Conservation (phyloP, 2,888 invertebrate species). For the Chalcosyrphus nemorum region DNA sequence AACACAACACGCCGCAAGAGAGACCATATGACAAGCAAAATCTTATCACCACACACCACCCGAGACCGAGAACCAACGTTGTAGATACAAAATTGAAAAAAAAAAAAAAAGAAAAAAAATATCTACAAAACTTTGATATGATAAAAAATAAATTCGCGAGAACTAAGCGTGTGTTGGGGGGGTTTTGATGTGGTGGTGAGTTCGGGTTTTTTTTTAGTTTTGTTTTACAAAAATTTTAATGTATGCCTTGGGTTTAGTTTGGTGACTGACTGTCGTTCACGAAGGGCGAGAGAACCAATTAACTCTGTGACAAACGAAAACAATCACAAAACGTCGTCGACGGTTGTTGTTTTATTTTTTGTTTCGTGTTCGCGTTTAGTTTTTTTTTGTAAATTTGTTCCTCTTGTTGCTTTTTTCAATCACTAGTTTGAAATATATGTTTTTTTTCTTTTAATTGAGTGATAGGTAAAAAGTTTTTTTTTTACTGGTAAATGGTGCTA, state of each 20-base stretch:
- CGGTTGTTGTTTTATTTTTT: conserved; percentile 8
- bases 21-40: conserved; percentile 41
- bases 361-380: too few relatives aligned
- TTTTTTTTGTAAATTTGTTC: conserved; percentile 10
- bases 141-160: conserved; percentile 66
- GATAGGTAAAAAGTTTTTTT: conserved; percentile 35
- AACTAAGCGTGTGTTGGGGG: conserved; percentile 25
- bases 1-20: neutral
- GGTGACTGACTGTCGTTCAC: conserved; percentile 47
- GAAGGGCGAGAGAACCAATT: conserved; percentile 61
- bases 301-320: conserved; percentile 47
- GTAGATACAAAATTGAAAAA: conserved; percentile 4
- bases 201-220: conserved; percentile 23
- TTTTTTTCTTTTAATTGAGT: conserved; percentile 21
- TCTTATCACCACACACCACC: conserved; percentile 55
- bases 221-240: conserved; percentile 18
- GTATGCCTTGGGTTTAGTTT: conserved; percentile 46
- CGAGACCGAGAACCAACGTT: conserved; percentile 32
- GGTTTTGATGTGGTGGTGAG: neutral
- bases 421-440: neutral
- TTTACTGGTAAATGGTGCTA: conserved; percentile 31
- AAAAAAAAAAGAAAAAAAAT: conserved; percentile 45
- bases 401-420: neutral
- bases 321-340: conserved; percentile 32
- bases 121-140: conserved; percentile 49